Conservation (phyloP, 2,797 vertebrate species). For the Trachops cirrhosus region DNA sequence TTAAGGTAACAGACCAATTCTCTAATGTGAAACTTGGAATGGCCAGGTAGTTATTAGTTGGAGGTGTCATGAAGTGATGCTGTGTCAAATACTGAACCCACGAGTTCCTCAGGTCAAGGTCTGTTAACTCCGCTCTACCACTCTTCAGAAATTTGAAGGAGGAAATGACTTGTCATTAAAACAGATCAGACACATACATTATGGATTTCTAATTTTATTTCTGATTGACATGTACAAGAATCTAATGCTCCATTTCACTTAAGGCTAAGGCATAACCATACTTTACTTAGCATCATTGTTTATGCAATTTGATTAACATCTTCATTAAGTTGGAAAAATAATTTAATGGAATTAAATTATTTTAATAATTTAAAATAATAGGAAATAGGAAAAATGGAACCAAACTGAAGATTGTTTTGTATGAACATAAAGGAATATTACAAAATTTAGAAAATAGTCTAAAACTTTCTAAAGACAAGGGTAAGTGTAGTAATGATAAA, state of each 20-base stretch:
- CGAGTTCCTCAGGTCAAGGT: neutral
- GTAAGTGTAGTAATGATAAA: neutral
- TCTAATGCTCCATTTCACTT: neutral
- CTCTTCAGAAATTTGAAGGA: conserved; percentile 3
- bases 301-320: neutral
- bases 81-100: neutral
- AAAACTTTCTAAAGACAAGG: neutral
- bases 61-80: neutral
- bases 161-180: neutral
- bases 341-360: no score
- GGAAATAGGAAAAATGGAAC: neutral
- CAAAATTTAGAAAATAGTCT: neutral
- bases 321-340: neutral
- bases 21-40: neutral
- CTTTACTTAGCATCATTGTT: neutral
- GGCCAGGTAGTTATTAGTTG: neutral
- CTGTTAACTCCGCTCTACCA: neutral
- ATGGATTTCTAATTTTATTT: neutral
- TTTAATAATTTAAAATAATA: no score
- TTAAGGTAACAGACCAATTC: neutral
- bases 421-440: neutral
- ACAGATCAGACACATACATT: neutral
- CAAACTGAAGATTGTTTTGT: neutral
- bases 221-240: neutral
- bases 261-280: neutral